phyloP scores from a whole-genome alignment of 2,113 vertebrate species.

The Galemys pyrenaicus region DNA sequence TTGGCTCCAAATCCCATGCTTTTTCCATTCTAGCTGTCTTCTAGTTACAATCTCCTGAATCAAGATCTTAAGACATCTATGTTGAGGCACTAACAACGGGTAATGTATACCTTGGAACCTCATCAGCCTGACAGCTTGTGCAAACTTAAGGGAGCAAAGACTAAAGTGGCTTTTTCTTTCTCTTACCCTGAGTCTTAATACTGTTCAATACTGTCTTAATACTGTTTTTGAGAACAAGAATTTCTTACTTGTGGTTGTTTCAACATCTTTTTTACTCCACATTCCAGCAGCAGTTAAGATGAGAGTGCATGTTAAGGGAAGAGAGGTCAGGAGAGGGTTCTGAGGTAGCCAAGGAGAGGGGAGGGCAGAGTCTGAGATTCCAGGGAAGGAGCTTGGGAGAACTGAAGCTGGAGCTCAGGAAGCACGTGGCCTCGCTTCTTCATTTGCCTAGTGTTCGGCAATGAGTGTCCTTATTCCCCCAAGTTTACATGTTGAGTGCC shows the following conservation, averaged over 20 bases:
- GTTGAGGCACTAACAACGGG: background rate
- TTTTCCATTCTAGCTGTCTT: background rate
- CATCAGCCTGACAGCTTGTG: background rate
- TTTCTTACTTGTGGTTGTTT: background rate
- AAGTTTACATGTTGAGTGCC: background rate
- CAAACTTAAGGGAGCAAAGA: background rate
- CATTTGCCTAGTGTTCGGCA: background rate
- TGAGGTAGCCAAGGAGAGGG: background rate
- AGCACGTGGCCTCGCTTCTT: background rate
- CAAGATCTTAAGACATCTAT: slow-evolving; percentile 7
- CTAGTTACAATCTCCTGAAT: background rate
- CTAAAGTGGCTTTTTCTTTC: background rate
- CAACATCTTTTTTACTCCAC: background rate
- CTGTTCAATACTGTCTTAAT: background rate
- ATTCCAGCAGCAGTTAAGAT: background rate
- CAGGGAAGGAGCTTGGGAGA: background rate
- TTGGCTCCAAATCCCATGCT: background rate
- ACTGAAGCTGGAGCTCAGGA: background rate
- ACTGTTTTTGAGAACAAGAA: background rate
- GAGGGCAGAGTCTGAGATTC: background rate
- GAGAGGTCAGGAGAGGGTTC: background rate
- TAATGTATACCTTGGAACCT: background rate
- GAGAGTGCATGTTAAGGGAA: background rate
- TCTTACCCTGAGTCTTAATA: background rate
- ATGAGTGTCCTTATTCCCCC: background rate